A percentile compares a stretch with the other conserved stretches of the same genome.
Evolutionary conservation across 2,888 invertebrate genomes (phyloP).

Genomic region (Lagria hirta): DNA sequence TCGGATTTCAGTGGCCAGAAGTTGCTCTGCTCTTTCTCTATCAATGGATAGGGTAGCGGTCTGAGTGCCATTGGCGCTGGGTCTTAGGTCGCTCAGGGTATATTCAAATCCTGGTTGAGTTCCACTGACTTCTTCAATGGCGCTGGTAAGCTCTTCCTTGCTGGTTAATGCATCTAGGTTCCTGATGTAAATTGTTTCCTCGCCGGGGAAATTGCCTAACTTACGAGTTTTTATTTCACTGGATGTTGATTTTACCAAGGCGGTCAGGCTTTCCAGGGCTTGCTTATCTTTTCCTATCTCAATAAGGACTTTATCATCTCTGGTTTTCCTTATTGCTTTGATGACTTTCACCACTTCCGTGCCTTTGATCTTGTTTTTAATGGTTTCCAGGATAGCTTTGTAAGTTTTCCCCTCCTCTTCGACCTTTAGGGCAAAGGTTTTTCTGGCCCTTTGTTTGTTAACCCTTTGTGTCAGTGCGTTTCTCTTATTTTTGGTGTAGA

Average conservation of each 20-base stretch:
- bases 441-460: neutral
- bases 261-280: neutral
- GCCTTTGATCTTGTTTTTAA: neutral
- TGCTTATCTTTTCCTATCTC: slow-evolving; percentile 3
- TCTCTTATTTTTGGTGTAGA: neutral
- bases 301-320: slow-evolving; percentile 14
- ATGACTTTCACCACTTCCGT: neutral
- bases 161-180: neutral
- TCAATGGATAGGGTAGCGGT: slow-evolving; percentile 1
- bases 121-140: neutral
- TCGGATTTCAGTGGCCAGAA: neutral
- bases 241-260: neutral
- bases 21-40: neutral
- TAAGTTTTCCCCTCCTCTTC: neutral
- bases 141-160: slow-evolving; percentile 2
- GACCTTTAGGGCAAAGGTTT: neutral
- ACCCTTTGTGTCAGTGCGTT: neutral
- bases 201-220: neutral
- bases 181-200: slow-evolving; percentile 9
- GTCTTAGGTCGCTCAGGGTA: neutral
- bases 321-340: slow-evolving; percentile 6
- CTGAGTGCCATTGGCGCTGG: neutral
- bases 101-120: neutral
- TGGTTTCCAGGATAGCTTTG: neutral
- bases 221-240: slow-evolving; percentile 1